Evolutionary conservation across 2,113 vertebrate genomes (phyloP), one percentile per base, ranked within the genome.

Genomic region (Corythornis vintsioides): DNA sequence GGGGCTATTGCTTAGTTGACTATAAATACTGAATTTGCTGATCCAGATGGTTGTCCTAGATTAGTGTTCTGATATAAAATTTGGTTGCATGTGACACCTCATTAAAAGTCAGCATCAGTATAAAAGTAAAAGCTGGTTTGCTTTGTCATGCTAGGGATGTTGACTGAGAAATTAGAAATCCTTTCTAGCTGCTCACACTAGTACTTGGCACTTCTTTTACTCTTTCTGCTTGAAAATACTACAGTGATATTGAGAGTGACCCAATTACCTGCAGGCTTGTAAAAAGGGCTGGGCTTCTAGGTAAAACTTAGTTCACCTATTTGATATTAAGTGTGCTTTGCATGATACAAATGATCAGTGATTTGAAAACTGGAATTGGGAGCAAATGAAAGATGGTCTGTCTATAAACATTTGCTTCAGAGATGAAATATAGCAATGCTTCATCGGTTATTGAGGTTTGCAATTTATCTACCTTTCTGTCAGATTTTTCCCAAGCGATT

Each of bases 1-100:
- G 71, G 85, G 75, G 47, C 64, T 85, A 79, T 91, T 78, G 72
- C 79, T 69, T 87, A 69, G 80, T 75, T 89, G 89, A n/a, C 48
- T 87, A 56, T 75, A 90, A 88, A 83, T 73, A 45, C 42, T 66
- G 65, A 82, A 85, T 87, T 85, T 87, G 14, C 50, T 59, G 57
- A 55, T 93, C 78, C 93, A 95, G 93, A 70, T 94, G 91, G 78
- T 73, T 79, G 84, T 94, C 52, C 85, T 92, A 66, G 42, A 91
- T 70, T 88, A 56, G 38, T 85, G 50, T 59, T 89, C 59, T 38
- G 35, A 69, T 89, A 69, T 66, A 87, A 82, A 66, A 11, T 50
- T 73, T 76, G 64, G 52, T 56, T 87, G 43, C 33, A 56, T 84
- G 82, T 93, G 89, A 87, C 56, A 82, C 14, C 13, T 89, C 74